Percentiles rank a stretch among this genome's conserved stretches.
Conservation (phyloP, 2,888 invertebrate genomes). For the Aleiodes leptofemur region DNA sequence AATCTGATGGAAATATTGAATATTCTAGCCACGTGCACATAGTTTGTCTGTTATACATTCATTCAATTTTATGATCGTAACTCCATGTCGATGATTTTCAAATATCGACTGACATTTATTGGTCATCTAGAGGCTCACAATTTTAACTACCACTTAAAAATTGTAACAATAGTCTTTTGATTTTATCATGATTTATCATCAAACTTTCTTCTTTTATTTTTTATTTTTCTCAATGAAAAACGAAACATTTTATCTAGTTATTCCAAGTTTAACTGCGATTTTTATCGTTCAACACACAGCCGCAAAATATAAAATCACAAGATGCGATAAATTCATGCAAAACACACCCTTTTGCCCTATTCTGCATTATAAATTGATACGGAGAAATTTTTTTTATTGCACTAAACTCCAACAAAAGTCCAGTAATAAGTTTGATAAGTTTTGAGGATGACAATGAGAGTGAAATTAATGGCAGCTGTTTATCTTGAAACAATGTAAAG, state of each 20-base stretch:
- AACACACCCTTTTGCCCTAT: no score
- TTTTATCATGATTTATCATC: no score
- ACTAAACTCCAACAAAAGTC: neutral
- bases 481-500: slow-evolving; percentile 16
- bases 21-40: slow-evolving; percentile 25
- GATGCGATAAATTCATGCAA: no score
- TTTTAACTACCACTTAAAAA: slow-evolving; percentile 16
- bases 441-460: slow-evolving; percentile 7
- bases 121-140: slow-evolving; percentile 46
- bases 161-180: no score
- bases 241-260: no score
- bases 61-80: slow-evolving; percentile 63
- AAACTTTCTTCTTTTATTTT: no score
- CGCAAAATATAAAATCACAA: no score
- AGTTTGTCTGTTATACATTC: slow-evolving; percentile 50
- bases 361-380: slow-evolving; percentile 1
- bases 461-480: slow-evolving; percentile 14
- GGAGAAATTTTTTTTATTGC: neutral
- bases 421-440: slow-evolving; percentile 3
- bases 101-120: slow-evolving; percentile 60
- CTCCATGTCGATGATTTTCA: slow-evolving; percentile 51
- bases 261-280: no score
- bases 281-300: no score
- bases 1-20: slow-evolving; percentile 26
- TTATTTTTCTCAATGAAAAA: no score